These are phyloP conservation scores for Zeus faber DNA, from an alignment of 2,113 vertebrate species.

Conservation along the genomic window DNA sequence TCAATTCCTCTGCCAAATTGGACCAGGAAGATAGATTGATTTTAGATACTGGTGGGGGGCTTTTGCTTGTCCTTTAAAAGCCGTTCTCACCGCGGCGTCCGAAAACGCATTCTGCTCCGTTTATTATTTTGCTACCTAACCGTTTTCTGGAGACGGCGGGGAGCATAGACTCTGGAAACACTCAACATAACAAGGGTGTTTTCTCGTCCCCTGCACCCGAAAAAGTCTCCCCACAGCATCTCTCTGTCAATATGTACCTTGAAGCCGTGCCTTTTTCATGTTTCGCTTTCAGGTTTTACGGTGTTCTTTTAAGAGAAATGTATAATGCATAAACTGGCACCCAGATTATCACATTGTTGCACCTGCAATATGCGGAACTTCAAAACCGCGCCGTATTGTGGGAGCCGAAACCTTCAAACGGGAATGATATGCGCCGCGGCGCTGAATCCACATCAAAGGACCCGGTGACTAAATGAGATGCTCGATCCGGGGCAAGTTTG, in stretches of 20 bases:
- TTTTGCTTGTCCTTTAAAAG: no score
- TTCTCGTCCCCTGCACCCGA: slow-evolving; percentile 44
- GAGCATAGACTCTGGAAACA: no score
- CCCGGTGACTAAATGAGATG: slow-evolving; percentile 64
- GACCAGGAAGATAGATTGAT: no score
- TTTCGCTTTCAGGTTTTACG: slow-evolving; percentile 61
- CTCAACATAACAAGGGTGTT: slow-evolving; percentile 56
- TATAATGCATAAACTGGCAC: slow-evolving; percentile 63
- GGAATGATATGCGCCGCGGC: slow-evolving; percentile 64
- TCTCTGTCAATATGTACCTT: slow-evolving; percentile 64
- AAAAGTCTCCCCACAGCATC: slow-evolving; percentile 48
- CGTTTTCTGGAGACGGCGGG: no score
- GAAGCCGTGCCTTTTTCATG: slow-evolving; percentile 56
- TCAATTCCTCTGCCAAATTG: no score
- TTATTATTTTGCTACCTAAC: no score
- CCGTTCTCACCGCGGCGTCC: no score
- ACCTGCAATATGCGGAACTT: slow-evolving; percentile 66
- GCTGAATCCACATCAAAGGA: slow-evolving; percentile 70
- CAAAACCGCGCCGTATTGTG: slow-evolving; percentile 62
- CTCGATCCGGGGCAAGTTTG: slow-evolving; percentile 64
- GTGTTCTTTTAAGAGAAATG: slow-evolving; percentile 64
- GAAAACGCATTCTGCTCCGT: slow-evolving; percentile 53
- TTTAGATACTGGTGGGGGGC: no score
- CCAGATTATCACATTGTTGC: slow-evolving; percentile 71
- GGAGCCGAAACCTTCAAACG: slow-evolving; percentile 67